Percentiles rank a stretch among this genome's conserved stretches.
Conservation (phyloP, 2,113 vertebrate species). For the Rhinopomastus cyanomelas region DNA sequence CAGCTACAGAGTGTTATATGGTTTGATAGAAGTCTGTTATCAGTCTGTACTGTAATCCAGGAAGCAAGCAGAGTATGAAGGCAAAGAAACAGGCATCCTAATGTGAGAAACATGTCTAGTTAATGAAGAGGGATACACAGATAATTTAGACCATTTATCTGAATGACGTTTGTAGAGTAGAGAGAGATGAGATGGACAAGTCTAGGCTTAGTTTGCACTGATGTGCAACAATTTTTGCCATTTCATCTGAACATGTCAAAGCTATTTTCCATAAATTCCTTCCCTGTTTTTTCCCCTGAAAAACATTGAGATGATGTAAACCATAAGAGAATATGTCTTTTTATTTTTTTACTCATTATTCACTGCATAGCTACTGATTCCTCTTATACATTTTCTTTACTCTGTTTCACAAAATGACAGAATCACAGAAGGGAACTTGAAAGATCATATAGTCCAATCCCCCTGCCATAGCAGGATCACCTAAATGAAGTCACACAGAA, state of each 20-base stretch:
- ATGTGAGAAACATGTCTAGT: constrained; percentile 15
- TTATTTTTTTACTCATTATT: background rate
- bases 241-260: background rate
- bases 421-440: too few species aligned
- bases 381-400: background rate
- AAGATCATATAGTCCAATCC: too few species aligned
- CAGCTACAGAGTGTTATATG: background rate
- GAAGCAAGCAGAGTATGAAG: background rate
- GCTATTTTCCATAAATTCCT: background rate
- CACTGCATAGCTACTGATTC: background rate
- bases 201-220: background rate
- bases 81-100: constrained; percentile 19
- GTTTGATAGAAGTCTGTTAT: constrained; percentile 14
- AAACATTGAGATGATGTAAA: background rate
- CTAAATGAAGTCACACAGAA: too few species aligned
- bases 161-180: background rate
- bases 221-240: background rate
- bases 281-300: background rate
- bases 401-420: too few species aligned
- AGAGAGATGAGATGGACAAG: background rate
- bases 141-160: background rate
- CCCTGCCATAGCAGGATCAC: too few species aligned
- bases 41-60: constrained; percentile 45
- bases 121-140: constrained; percentile 41
- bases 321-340: background rate